Evolutionary conservation across 2,113 vertebrate species (phyloP).

Genomic region (Melanocharis versteri): DNA sequence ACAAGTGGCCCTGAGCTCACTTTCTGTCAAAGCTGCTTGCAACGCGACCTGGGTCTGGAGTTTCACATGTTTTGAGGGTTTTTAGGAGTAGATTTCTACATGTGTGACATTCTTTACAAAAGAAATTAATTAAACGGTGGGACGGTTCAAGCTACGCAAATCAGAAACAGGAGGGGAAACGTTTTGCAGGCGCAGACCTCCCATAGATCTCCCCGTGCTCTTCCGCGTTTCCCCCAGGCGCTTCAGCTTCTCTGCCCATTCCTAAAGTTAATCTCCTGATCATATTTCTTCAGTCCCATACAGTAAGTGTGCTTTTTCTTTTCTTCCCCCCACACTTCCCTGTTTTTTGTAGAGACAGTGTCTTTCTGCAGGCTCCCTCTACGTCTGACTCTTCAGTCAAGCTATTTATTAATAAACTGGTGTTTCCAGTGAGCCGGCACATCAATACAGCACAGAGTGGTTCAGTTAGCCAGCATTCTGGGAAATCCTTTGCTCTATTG

Average conservation of each 20-base stretch:
- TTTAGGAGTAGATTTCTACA: constrained; percentile 8
- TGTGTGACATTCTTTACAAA: constrained; percentile 62
- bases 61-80: background rate
- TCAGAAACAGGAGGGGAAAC: constrained; percentile 65
- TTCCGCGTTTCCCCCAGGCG: constrained; percentile 48
- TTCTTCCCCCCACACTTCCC: background rate
- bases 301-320: background rate
- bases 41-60: background rate
- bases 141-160: constrained; percentile 55
- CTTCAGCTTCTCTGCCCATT: constrained; percentile 44
- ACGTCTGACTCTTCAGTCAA: constrained; percentile 5
- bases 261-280: constrained; percentile 49
- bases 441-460: constrained; percentile 71
- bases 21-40: background rate
- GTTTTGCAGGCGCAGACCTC: constrained; percentile 42
- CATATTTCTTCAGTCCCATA: constrained; percentile 26
- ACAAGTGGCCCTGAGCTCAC: background rate
- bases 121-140: constrained; percentile 58
- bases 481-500: constrained; percentile 76
- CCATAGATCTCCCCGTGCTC: constrained; percentile 19
- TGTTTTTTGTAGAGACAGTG: background rate
- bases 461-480: constrained; percentile 79
- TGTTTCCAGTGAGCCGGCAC: constrained; percentile 61
- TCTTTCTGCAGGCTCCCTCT: background rate
- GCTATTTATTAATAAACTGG: constrained; percentile 75